A percentile compares a stretch with the other conserved stretches of the same genome.
These are phyloP conservation scores for Ophiothrix spiculata DNA, from an alignment of 35 echinoderm and acorn worm genomes.

Conservation along the genomic window DNA sequence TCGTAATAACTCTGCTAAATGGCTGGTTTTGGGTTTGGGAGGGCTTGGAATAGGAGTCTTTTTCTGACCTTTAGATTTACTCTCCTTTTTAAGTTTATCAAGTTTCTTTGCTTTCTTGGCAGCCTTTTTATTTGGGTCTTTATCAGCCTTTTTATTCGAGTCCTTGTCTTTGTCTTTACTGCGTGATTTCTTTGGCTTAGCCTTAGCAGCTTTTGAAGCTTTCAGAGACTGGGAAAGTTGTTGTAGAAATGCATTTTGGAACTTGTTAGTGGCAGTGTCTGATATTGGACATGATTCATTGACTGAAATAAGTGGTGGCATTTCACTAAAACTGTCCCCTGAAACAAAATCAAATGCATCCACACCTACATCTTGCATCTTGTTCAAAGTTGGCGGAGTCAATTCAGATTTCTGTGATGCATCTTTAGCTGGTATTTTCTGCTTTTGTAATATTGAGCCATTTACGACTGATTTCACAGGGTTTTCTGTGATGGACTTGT, in stretches of 20 bases:
- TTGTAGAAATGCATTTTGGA: not conserved
- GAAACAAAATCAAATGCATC: not conserved
- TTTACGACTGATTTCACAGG: no score
- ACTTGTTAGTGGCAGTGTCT: not conserved
- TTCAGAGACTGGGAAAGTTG: not conserved
- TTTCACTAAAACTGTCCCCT: not conserved
- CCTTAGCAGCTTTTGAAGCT: not conserved
- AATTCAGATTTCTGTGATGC: not conserved
- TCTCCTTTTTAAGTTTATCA: conserved; percentile 64
- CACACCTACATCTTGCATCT: not conserved
- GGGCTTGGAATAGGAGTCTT: not conserved
- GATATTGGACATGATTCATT: not conserved
- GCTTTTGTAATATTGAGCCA: no score
- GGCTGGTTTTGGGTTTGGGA: conserved; percentile 28
- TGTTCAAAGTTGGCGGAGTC: not conserved
- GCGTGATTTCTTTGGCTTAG: conserved; percentile 59
- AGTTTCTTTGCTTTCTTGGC: conserved; percentile 55
- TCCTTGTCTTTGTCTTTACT: conserved; percentile 72
- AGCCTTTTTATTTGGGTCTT: conserved; percentile 35
- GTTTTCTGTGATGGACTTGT: no score
- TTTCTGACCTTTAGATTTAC: conserved; percentile 27
- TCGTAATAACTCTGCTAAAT: conserved; percentile 47
- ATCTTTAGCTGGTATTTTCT: no score
- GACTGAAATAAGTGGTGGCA: not conserved
- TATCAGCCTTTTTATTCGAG: conserved; percentile 14